A percentile compares a stretch with the other conserved stretches of the same genome.
Evolutionary conservation across 2,888 invertebrate genomes (phyloP).

Genomic region (Pollenia angustigena): DNA sequence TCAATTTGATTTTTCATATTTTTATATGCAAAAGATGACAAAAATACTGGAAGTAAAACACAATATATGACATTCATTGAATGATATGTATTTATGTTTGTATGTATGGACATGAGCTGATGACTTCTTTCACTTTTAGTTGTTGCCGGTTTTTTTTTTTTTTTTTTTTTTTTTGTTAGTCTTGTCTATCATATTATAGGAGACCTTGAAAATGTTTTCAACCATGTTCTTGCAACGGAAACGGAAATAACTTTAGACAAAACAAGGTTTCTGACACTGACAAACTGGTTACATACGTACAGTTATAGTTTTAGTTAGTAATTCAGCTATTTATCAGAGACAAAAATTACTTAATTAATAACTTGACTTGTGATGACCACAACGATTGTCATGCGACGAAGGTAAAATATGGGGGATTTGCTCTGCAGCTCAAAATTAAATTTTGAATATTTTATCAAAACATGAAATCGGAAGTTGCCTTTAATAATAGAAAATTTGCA

Average conservation of each 20-base stretch:
- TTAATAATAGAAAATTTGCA: too few species aligned
- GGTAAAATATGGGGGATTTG: not conserved
- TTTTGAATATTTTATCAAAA: too few species aligned
- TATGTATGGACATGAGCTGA: not conserved
- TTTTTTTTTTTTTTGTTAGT: not conserved
- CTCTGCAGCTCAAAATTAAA: too few species aligned
- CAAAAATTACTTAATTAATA: conserved; percentile 50
- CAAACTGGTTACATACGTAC: conserved; percentile 44
- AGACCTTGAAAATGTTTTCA: conserved; percentile 58
- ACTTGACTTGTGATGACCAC: conserved; percentile 34
- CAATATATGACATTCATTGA: conserved; percentile 29
- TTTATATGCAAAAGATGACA: conserved; percentile 49
- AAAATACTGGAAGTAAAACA: conserved; percentile 3
- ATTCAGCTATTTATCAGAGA: conserved; percentile 3
- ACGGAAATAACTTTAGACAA: conserved; percentile 73
- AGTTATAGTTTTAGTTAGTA: conserved; percentile 30
- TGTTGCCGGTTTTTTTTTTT: conserved; percentile 19
- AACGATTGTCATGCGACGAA: not conserved
- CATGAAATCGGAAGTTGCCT: too few species aligned
- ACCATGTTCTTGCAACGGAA: conserved; percentile 62
- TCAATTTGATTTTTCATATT: conserved; percentile 66
- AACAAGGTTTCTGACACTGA: conserved; percentile 71
- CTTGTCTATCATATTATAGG: conserved; percentile 28
- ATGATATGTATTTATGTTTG: not conserved
- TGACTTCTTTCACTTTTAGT: not conserved